A percentile compares a stretch with the other conserved stretches of the same genome.
Conservation (phyloP, 2,888 invertebrate genomes). For the Zaprionus bogoriensis region DNA sequence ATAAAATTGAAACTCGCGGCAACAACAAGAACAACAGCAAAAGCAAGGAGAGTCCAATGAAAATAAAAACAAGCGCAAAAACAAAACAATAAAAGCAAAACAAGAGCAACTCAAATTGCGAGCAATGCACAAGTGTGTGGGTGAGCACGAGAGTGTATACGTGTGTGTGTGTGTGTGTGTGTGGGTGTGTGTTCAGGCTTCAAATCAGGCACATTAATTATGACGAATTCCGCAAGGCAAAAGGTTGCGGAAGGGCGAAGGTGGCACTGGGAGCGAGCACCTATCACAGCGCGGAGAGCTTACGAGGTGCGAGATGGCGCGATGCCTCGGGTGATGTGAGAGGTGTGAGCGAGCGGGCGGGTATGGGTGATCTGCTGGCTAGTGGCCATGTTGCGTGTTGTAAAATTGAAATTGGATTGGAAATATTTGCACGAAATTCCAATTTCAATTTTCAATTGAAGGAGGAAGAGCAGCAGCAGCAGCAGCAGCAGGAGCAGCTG, state of each 20-base stretch:
- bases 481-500: neutral
- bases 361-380: conserved; percentile 10
- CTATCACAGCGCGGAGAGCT: no score
- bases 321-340: neutral
- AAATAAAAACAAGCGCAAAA: neutral
- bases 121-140: neutral
- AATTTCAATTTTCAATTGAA: conserved; percentile 70
- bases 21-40: conserved; percentile 1
- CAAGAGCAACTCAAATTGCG: conserved; percentile 1
- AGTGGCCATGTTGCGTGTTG: conserved; percentile 50
- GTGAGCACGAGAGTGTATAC: conserved; percentile 6
- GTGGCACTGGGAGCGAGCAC: no score
- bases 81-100: conserved; percentile 8
- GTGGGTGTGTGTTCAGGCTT: conserved; percentile 18
- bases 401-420: conserved; percentile 72
- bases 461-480: neutral
- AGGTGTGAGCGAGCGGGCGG: neutral
- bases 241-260: no score
- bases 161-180: neutral
- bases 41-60: conserved; percentile 1
- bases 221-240: conserved; percentile 55
- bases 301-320: no score
- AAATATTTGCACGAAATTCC: conserved; percentile 72
- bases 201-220: conserved; percentile 72
- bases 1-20: conserved; percentile 53